phyloP scores from a whole-genome alignment of 2,797 vertebrate genomes.

The Lithobates sylvaticus region DNA sequence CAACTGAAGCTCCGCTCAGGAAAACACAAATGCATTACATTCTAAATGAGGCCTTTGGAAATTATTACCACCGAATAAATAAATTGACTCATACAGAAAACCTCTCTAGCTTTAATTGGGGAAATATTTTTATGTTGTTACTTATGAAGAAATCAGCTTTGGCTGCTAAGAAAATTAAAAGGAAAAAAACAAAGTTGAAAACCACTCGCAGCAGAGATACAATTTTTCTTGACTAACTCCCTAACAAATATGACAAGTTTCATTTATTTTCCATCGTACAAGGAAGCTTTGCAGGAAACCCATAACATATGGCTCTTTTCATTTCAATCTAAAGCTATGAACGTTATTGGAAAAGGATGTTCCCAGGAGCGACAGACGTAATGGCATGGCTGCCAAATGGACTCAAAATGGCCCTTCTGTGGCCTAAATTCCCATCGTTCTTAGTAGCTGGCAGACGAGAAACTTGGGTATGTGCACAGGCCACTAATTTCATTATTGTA shows the following conservation, averaged over 20 bases:
- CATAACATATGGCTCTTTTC: constrained; percentile 88
- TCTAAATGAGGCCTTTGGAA: constrained; percentile 7
- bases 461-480: constrained; percentile 82
- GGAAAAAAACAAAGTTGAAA: constrained; percentile 75
- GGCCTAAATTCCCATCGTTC: constrained; percentile 81
- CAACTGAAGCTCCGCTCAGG: neutral
- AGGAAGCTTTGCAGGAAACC: constrained; percentile 89
- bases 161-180: constrained; percentile 73
- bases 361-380: constrained; percentile 83
- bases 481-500: constrained; percentile 91
- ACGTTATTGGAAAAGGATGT: constrained; percentile 86
- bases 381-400: constrained; percentile 83
- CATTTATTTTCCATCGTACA: constrained; percentile 90
- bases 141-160: neutral
- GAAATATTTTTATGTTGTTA: constrained; percentile 62
- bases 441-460: constrained; percentile 81
- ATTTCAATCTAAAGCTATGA: constrained; percentile 83
- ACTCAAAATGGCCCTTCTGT: constrained; percentile 83
- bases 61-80: constrained; percentile 3
- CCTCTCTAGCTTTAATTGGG: neutral
- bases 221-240: constrained; percentile 87
- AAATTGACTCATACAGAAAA: constrained; percentile 7
- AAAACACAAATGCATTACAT: constrained; percentile 33
- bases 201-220: constrained; percentile 91
- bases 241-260: constrained; percentile 92